Base-by-base conservation (phyloP, 2,888 invertebrate genomes). In the Bellardia pandia region DNA sequence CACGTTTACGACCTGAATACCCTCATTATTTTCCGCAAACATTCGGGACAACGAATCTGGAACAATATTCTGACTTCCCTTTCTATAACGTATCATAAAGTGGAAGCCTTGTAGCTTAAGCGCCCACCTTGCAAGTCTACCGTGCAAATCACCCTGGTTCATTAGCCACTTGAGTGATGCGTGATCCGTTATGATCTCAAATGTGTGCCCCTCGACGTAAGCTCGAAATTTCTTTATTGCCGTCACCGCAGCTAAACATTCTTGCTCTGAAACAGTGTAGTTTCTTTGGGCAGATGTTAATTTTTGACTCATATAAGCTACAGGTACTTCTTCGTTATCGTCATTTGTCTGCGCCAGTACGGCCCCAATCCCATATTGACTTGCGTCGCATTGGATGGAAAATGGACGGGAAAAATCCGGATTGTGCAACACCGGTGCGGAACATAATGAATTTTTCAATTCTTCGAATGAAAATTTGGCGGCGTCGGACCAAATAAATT, bases 361-460 rank as follows among this genome's bases (percentile, higher is more conserved):
- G 0, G 71, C 71, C n/a, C 71, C 53, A 33, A 71, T 53, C 9
- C 37, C 71, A 51, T 71, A 53, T 16, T 37, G n/a, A 16, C 71
- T 71, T 4, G 72, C 58, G 42, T 72, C 72, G 14, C 72, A 72
- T 8, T 72, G 58, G 14, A 71, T 71, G 9, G 51, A 71, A 56
- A 71, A 71, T 16, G 71, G 71, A 37, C 71, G 64, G 9, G 53
- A 53, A 71, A 71, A 71, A 40, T 71, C 53, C 13, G 53, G 71
- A 11, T 16, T 71, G 11, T 71, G 71, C n/a, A 71, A 48, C 11
- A 56, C 53, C 14, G 71, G 71, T 11, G 71, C 71, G 3, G 68
- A 53, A 48, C 51, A 42, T 11, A 72, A 42, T 4, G 53, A 37
- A n/a, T 56, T 37, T 23, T 72, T 72, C 1, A 72, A 37, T 4